phyloP scores from a whole-genome alignment of 1,140 invertebrate species.

The Bombus vancouverensis region DNA sequence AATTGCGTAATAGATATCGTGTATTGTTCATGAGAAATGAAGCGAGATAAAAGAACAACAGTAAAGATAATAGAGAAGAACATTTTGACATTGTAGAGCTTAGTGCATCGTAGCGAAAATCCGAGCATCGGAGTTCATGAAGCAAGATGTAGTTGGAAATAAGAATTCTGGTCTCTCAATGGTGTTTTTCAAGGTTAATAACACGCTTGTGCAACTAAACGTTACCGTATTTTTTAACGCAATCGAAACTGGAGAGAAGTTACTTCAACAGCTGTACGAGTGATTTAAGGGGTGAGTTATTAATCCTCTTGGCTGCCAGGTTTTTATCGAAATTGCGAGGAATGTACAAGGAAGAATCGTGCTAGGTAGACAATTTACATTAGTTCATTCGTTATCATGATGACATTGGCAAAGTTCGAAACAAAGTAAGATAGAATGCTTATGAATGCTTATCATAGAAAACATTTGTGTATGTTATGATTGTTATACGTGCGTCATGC shows the following conservation, averaged over 20 bases:
- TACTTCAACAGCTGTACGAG: not conserved
- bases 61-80: not conserved
- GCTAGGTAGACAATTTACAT: not conserved
- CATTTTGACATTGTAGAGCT: not conserved
- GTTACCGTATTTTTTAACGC: not conserved
- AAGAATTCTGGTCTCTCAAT: constrained; percentile 29
- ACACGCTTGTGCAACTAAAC: not conserved
- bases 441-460: too few species aligned
- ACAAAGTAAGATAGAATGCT: too few species aligned
- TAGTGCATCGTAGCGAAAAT: not conserved
- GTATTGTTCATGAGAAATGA: too few species aligned
- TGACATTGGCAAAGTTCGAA: too few species aligned
- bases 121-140: constrained; percentile 3
- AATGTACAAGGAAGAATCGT: not conserved
- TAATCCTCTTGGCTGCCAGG: too few species aligned
- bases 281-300: too few species aligned
- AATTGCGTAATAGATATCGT: too few species aligned
- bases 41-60: not conserved
- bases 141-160: constrained; percentile 15
- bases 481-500: too few species aligned
- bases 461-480: too few species aligned
- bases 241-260: too few species aligned
- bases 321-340: not conserved
- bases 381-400: not conserved
- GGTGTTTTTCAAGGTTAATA: constrained; percentile 2